These are phyloP conservation scores for Mastomys coucha DNA, from an alignment of 2,113 vertebrate genomes.

Conservation along the genomic window DNA sequence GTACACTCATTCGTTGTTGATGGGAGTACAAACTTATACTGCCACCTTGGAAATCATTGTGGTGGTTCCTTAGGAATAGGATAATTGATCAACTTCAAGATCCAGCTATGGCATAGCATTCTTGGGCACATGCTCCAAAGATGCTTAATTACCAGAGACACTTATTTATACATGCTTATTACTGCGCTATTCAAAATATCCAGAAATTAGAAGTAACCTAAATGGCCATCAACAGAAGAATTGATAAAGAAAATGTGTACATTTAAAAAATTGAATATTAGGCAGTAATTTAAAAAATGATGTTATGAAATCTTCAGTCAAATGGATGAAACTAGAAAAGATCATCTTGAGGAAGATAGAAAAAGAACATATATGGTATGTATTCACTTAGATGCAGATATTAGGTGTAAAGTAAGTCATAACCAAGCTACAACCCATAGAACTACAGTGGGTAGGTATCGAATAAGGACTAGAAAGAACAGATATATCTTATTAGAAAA, in stretches of 20 bases:
- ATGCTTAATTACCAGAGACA: neutral
- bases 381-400: neutral
- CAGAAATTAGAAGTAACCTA: neutral
- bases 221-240: neutral
- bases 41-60: too few relatives aligned
- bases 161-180: neutral
- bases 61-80: too few relatives aligned
- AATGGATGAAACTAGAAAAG: neutral
- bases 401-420: neutral
- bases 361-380: neutral
- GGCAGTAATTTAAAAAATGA: neutral
- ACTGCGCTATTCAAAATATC: neutral
- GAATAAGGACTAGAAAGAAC: neutral
- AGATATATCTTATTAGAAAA: neutral
- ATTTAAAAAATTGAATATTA: neutral
- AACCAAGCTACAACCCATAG: neutral
- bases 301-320: neutral
- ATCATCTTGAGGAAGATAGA: too few relatives aligned
- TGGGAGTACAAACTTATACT: too few relatives aligned
- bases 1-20: too few relatives aligned
- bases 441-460: neutral
- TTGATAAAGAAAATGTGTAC: neutral
- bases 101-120: too few relatives aligned
- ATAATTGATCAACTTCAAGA: too few relatives aligned
- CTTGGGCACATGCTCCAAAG: neutral